phyloP scores from a whole-genome alignment of 2,113 vertebrate species.

The Glaucidium brasilianum region DNA sequence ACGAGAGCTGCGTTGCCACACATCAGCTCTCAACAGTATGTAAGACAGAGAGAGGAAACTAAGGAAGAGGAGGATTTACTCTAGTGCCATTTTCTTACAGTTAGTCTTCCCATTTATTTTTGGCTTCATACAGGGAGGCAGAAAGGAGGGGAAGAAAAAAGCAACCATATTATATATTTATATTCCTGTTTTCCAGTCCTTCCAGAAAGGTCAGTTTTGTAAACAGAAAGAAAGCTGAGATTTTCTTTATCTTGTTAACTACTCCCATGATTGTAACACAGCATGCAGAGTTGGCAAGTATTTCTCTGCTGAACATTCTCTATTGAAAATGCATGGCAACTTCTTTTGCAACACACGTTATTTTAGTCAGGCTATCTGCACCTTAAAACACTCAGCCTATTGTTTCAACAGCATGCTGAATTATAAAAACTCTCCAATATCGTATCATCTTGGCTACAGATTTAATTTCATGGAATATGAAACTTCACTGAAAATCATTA shows the following conservation, averaged over 20 bases:
- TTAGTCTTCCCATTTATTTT: neutral
- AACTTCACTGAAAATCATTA: constrained; percentile 6
- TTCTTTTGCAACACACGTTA: neutral
- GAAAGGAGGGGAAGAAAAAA: neutral
- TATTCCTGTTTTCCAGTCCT: neutral
- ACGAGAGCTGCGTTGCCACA: neutral
- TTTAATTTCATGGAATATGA: constrained; percentile 49
- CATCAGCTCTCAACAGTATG: neutral
- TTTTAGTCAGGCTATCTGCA: constrained; percentile 5
- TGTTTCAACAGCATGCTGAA: constrained; percentile 47
- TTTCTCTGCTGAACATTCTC: neutral
- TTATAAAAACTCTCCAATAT: constrained; percentile 36
- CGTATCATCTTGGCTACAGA: constrained; percentile 27
- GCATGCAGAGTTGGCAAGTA: neutral
- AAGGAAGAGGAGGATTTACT: neutral
- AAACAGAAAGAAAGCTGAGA: constrained; percentile 4
- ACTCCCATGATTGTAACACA: neutral
- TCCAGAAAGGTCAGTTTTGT: neutral
- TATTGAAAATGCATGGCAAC: neutral
- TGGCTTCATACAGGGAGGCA: neutral
- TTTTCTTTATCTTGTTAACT: constrained; percentile 20
- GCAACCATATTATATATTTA: neutral
- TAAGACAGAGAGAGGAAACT: neutral
- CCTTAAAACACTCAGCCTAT: constrained; percentile 45
- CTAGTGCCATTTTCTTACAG: neutral